Base-by-base conservation (phyloP, 2,797 vertebrate genomes). In the Dipus sagitta region DNA sequence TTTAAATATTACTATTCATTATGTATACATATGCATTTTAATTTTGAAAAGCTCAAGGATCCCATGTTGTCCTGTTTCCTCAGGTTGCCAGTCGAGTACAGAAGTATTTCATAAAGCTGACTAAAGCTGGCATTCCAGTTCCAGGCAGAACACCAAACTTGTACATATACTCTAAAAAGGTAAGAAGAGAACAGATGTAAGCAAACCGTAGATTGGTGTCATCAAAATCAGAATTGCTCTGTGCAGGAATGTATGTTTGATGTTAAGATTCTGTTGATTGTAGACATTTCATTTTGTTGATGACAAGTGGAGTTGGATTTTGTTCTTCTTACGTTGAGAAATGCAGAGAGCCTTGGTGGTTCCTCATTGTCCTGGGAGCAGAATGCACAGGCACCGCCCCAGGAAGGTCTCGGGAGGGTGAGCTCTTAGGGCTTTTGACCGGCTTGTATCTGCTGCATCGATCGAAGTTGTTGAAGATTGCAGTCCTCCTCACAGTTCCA, bases 31-130 rank as follows among this genome's bases (percentile, higher is more conserved):
- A 18, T 67, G 32, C 3, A 47, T 93, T 84, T 86, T 92, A 82
- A 77, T 68, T 90, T 89, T 92, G 54, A 74, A 87, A 81, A 42
- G 13, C 78, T 68, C 18, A 14, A 17, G 17, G 93, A 82, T 64
- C 42, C 2, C 62, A 76, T 80, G 42, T 62, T 93, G 21, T 76
- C 58, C 6, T 93, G 17, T 96, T 91, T 93, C 83, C 77, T 62
- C 97, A 99, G 99, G 99, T 99, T 96, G 99, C 99, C 97, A 99
- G 99, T 97, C 98, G 99, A 95, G 99, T 99, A 94, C 99, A 99
- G 96, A 99, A 99, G 97, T 99, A 99, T 97, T 99, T 99, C 98
- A 99, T 99, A 98, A 99, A 99, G 98, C 98, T 99, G 98, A 99
- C 99, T 94, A 99, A 99, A 98, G 99, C 99, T 97, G 99, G 99